A percentile compares a stretch with the other conserved stretches of the same genome.
Conservation (phyloP, 2,888 invertebrate species). For the Dasypolia templi region DNA sequence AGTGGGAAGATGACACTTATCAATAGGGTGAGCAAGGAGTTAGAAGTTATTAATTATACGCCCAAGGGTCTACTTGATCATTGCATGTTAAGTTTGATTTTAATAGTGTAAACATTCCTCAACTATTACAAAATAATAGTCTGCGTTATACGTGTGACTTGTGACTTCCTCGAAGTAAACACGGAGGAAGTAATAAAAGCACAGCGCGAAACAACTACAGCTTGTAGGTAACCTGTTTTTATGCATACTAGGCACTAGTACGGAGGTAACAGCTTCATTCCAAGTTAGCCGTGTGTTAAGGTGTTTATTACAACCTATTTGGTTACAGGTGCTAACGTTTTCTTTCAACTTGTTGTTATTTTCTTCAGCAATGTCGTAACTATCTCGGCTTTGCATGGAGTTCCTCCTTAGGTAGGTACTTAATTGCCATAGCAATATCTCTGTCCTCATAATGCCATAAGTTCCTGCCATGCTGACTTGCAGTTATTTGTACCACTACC, state of each 20-base stretch:
- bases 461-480: neutral
- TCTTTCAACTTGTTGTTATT: neutral
- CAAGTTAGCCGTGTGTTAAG: neutral
- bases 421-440: neutral
- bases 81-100: neutral
- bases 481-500: neutral
- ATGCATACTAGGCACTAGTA: neutral
- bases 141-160: conserved; percentile 1
- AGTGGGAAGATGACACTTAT: neutral
- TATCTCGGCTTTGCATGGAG: too few species aligned
- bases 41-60: neutral
- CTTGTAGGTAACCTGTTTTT: conserved; percentile 12
- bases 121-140: conserved; percentile 4
- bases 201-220: conserved; percentile 30
- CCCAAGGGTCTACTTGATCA: neutral
- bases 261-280: conserved; percentile 17
- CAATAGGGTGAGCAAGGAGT: neutral
- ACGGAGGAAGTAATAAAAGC: conserved; percentile 44
- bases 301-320: conserved; percentile 2
- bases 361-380: neutral
- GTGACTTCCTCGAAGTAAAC: conserved; percentile 37
- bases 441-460: neutral
- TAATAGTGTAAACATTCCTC: conserved; percentile 3
- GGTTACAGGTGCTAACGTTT: neutral
- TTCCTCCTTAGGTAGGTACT: neutral